Evolutionary conservation across 2,113 vertebrate genomes (phyloP).

Genomic region (Poicephalus meyeri): DNA sequence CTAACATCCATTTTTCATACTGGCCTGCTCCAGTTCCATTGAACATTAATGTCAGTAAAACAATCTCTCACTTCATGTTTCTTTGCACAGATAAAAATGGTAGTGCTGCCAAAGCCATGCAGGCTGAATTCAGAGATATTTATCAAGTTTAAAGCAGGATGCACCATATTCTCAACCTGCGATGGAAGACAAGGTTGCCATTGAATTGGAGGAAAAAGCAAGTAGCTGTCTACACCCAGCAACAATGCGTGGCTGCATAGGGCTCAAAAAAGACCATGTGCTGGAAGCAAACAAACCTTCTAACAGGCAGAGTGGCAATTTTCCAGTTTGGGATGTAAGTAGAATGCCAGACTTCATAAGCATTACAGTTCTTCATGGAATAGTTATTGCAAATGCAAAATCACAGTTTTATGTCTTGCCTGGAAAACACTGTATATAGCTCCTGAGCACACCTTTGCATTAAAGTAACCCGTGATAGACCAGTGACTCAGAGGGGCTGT

Average conservation of each 20-base stretch:
- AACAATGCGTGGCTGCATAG: not conserved
- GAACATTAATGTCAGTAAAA: slow-evolving; percentile 23
- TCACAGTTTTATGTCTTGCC: not conserved
- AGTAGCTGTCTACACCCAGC: not conserved
- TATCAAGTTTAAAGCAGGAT: not conserved
- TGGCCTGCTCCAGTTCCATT: slow-evolving; percentile 1
- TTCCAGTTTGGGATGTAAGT: not conserved
- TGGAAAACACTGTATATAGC: not conserved
- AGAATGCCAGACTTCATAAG: not conserved
- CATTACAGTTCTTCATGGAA: not conserved
- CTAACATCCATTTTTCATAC: slow-evolving; percentile 33
- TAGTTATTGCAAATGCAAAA: not conserved
- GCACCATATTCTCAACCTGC: not conserved
- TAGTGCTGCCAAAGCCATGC: not conserved
- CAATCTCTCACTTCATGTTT: slow-evolving; percentile 30
- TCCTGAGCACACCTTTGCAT: not conserved
- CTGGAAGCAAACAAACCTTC: not conserved
- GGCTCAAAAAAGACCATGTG: not conserved
- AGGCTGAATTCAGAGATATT: not conserved
- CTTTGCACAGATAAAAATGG: not conserved
- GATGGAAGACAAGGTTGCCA: not conserved
- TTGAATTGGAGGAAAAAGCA: not conserved
- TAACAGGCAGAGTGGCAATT: not conserved
- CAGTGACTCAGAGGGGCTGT: not conserved
- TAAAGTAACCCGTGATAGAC: not conserved